These are phyloP conservation scores for Pogonomyrmex barbatus DNA, from an alignment of 1,140 invertebrate species.

Conservation along the genomic window DNA sequence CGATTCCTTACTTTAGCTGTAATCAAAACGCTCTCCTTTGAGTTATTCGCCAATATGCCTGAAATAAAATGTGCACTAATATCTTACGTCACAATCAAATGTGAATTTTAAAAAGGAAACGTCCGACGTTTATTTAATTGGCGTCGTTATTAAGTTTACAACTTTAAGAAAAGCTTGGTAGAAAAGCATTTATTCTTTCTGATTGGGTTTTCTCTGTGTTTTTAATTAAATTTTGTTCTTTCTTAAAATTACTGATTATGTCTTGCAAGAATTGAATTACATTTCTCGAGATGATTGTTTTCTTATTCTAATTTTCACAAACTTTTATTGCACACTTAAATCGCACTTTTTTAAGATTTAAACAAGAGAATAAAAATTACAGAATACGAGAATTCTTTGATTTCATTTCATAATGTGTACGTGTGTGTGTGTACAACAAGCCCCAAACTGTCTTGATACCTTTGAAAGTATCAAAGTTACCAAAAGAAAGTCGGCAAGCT, in stretches of 20 bases:
- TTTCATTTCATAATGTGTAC: background rate
- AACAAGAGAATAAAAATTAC: background rate
- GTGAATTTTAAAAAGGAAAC: background rate
- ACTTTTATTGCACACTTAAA: background rate
- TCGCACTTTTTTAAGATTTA: conserved; percentile 14
- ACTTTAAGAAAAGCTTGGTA: background rate
- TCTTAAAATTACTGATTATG: background rate
- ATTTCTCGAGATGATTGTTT: background rate
- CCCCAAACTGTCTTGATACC: background rate
- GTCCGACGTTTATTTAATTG: background rate
- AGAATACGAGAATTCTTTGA: conserved; percentile 17
- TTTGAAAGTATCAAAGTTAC: conserved; percentile 54
- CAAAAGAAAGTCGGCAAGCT: conserved; percentile 50
- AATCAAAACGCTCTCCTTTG: background rate
- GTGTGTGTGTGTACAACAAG: background rate
- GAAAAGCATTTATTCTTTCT: background rate
- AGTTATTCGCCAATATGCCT: background rate
- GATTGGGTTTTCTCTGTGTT: background rate
- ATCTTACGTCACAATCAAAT: background rate
- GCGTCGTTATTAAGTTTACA: background rate
- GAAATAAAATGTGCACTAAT: background rate
- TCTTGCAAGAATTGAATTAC: background rate
- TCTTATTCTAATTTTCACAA: conserved; percentile 19
- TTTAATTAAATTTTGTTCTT: background rate
- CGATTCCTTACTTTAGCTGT: background rate